phyloP scores from a whole-genome alignment of 2,888 invertebrate genomes.

The Esperia sulphurella region DNA sequence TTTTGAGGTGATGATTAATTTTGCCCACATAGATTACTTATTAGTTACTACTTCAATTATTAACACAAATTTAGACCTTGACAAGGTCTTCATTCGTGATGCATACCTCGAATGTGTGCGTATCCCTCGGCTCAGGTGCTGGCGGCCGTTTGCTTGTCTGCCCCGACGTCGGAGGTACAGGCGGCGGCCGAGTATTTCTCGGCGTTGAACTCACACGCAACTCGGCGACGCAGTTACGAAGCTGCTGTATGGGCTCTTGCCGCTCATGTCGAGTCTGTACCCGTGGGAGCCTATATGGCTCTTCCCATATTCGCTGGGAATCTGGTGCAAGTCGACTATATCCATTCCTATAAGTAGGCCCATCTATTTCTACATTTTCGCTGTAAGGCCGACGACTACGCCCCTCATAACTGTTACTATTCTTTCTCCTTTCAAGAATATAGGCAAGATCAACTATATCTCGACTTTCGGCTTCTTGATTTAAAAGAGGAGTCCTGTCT shows the following conservation, averaged over 20 bases:
- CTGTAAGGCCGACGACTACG: constrained; percentile 64
- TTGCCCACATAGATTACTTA: no score
- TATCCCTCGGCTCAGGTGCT: constrained; percentile 66
- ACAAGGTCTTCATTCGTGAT: background rate
- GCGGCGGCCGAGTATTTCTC: constrained; percentile 59
- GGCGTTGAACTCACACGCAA: constrained; percentile 67
- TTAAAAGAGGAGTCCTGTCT: constrained; percentile 54
- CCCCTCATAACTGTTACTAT: constrained; percentile 35
- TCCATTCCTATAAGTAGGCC: constrained; percentile 58
- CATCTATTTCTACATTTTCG: constrained; percentile 66
- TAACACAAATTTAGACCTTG: no score
- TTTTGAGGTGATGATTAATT: no score
- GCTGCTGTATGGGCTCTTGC: constrained; percentile 62
- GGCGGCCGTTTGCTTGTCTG: constrained; percentile 52
- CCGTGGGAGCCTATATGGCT: constrained; percentile 64
- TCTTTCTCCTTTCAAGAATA: constrained; percentile 54
- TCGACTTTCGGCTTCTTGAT: constrained; percentile 59
- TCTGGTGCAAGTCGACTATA: constrained; percentile 54
- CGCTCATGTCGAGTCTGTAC: constrained; percentile 46
- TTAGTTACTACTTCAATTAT: no score
- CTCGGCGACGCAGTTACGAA: constrained; percentile 63
- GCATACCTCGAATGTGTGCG: constrained; percentile 63
- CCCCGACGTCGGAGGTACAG: constrained; percentile 44
- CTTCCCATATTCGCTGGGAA: constrained; percentile 63
- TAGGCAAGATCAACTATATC: constrained; percentile 63